These are phyloP conservation scores for Eilema sororculum DNA, from an alignment of 2,888 invertebrate genomes.

Conservation along the genomic window DNA sequence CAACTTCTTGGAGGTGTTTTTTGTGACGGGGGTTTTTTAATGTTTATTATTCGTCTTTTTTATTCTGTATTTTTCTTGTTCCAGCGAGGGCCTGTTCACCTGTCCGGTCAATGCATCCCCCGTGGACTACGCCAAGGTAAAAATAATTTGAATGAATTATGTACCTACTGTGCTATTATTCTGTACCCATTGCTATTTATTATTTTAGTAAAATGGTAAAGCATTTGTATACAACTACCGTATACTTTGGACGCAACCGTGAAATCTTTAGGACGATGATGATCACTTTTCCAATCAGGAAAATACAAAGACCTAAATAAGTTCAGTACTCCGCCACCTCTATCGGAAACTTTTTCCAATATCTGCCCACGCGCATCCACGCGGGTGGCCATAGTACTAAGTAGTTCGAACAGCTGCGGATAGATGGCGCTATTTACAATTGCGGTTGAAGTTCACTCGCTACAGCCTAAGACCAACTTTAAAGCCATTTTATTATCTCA, in stretches of 20 bases:
- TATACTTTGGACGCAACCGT: too few species aligned
- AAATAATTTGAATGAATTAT: too few species aligned
- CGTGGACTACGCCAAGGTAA: slow-evolving; percentile 89
- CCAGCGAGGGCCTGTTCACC: slow-evolving; percentile 88
- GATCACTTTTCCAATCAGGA: not conserved
- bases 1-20: too few species aligned
- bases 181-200: too few species aligned
- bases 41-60: too few species aligned
- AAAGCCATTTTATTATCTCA: slow-evolving; percentile 50
- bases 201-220: too few species aligned
- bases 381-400: slow-evolving; percentile 63
- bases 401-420: slow-evolving; percentile 64
- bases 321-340: not conserved
- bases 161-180: too few species aligned
- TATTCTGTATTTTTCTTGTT: slow-evolving; percentile 66
- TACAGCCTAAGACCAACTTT: slow-evolving; percentile 30
- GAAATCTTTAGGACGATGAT: too few species aligned
- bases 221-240: too few species aligned
- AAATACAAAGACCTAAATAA: too few species aligned
- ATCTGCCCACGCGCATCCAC: slow-evolving; percentile 28
- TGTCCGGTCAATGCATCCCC: slow-evolving; percentile 88
- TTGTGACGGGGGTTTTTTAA: too few species aligned
- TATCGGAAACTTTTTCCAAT: not conserved
- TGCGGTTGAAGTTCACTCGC: slow-evolving; percentile 32
- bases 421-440: slow-evolving; percentile 73